phyloP scores from a whole-genome alignment of 2,888 invertebrate species.

The Scaptomyza reducta region DNA sequence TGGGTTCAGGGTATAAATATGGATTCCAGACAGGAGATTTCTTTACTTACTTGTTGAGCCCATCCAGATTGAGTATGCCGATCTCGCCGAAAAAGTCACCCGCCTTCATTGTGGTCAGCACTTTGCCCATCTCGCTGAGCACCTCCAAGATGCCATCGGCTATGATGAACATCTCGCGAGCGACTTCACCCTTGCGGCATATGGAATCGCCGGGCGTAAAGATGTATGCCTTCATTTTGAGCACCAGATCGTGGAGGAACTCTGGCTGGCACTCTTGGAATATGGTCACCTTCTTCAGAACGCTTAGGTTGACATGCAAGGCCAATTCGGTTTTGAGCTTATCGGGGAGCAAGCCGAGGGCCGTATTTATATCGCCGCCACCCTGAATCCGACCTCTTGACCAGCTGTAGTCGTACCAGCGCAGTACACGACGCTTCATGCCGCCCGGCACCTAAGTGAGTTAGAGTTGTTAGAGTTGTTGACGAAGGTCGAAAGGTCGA shows the following conservation, averaged over 20 bases:
- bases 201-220: conserved; percentile 99
- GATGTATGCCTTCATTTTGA: conserved; percentile 99
- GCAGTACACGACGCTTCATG: conserved; percentile 96
- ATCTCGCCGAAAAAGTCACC: conserved; percentile 99
- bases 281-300: conserved; percentile 97
- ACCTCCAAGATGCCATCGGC: conserved; percentile 98
- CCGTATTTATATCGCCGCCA: conserved; percentile 97
- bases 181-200: conserved; percentile 96
- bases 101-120: conserved; percentile 97
- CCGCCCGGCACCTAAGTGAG: conserved; percentile 89
- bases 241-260: conserved; percentile 97
- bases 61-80: conserved; percentile 97
- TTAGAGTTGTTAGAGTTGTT: too few relatives aligned
- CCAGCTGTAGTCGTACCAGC: conserved; percentile 99
- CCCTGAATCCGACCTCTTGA: conserved; percentile 97
- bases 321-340: conserved; percentile 98
- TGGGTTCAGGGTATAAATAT: too few relatives aligned
- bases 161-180: conserved; percentile 99
- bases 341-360: conserved; percentile 95
- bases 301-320: conserved; percentile 96
- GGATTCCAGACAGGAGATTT: neutral
- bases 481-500: too few relatives aligned
- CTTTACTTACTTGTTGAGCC: conserved; percentile 93
- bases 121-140: conserved; percentile 95
- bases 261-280: conserved; percentile 99